Evolutionary conservation across 2,888 invertebrate species (phyloP), one percentile per base, ranked within the genome.

Genomic region (Sarcophaga carnaria): DNA sequence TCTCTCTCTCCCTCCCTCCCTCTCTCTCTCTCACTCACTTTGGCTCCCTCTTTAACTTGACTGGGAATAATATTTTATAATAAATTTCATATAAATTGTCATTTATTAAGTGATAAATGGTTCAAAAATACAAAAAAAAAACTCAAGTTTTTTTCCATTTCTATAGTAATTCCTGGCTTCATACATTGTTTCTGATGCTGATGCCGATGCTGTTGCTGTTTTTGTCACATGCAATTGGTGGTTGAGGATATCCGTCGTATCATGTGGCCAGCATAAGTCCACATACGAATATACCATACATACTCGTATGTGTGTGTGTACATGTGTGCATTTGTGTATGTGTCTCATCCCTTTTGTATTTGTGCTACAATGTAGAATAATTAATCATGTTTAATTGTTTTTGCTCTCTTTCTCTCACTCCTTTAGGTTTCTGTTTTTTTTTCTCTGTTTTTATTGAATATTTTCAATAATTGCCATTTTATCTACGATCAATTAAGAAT

Each of bases 401-500:
- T 49, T 66, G 11, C 10, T 5, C 8, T 37, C n/a, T 37, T 37
- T 66, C 37, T 37, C 14, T 27, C 2, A 6, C 17, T 66, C 10
- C 45, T 64, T 11, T 37, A n/a, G 14, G 37, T 64, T 54, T 27
- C 11, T 49, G 49, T 49, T 14, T 14, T 54, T 54, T 11, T 67
- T 67, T 66, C 66, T 11, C 12, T 71, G n/a, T 80, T 54, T 54
- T 80, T 80, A 85, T 80, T 85, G 75, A 80, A 76, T 84, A 71
- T 67, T 76, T 84, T 54, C 54, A 64, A 84, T 82, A 82, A 87
- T 84, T 82, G 84, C 76, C 84, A 76, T 82, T 86, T 84, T 81
- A 87, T 84, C 71, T 82, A 84, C 81, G 78, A 87, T 81, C 87
- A 84, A 87, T 87, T 87, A 87, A 87, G 84, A 84, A 82, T 82